phyloP scores from a whole-genome alignment of 2,888 invertebrate genomes.

The Platycheirus albimanus region DNA sequence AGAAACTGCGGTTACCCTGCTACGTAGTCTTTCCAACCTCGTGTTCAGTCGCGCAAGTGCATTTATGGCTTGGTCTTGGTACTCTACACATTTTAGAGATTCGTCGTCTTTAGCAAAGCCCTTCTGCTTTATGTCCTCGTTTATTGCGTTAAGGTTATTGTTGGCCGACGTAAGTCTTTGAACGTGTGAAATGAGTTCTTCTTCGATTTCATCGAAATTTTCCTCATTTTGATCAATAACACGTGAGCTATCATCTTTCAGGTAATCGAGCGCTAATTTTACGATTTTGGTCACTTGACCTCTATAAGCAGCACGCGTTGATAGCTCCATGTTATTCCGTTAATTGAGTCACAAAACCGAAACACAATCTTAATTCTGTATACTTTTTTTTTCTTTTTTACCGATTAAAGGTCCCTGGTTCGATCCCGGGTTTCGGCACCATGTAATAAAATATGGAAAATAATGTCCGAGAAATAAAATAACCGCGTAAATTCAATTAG shows the following conservation, averaged over 20 bases:
- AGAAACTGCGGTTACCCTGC: not conserved
- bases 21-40: conserved; percentile 10
- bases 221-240: not conserved
- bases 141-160: conserved; percentile 8
- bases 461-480: no score
- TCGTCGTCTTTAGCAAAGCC: not conserved
- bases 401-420: conserved; percentile 1
- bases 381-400: not conserved
- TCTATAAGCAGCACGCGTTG: not conserved
- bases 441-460: no score
- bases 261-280: conserved; percentile 21
- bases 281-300: conserved; percentile 36
- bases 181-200: conserved; percentile 6
- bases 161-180: conserved; percentile 30
- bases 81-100: conserved; percentile 3
- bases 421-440: conserved; percentile 22
- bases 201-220: conserved; percentile 29
- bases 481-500: not conserved
- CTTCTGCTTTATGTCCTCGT: conserved; percentile 16
- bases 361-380: conserved; percentile 1
- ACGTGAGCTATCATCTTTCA: conserved; percentile 5
- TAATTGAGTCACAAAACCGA: not conserved
- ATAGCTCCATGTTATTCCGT: conserved; percentile 5
- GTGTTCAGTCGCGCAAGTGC: conserved; percentile 2
- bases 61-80: conserved; percentile 28